Evolutionary conservation across 1,140 invertebrate species (phyloP).

Genomic region (Centruroides vittatus): DNA sequence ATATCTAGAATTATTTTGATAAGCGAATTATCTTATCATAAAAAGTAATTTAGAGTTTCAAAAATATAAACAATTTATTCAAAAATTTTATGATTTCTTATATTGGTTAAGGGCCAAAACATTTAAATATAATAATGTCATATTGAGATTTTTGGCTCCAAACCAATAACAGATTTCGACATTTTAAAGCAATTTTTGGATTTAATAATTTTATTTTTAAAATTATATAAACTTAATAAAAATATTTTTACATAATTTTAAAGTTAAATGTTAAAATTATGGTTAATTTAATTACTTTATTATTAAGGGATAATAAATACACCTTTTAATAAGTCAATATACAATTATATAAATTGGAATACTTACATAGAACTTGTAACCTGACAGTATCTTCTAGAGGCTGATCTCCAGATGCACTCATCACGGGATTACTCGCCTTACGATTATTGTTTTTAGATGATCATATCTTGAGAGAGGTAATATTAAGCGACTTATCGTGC

Average conservation of each 20-base stretch:
- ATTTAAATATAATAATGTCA: not conserved
- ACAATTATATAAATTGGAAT: not conserved
- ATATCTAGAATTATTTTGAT: too few relatives aligned
- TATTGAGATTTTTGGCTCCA: not conserved
- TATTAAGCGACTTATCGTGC: slow-evolving; percentile 8
- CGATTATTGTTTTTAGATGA: slow-evolving; percentile 16
- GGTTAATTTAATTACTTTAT: too few relatives aligned
- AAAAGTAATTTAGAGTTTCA: not conserved
- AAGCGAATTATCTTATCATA: too few relatives aligned
- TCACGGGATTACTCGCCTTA: slow-evolving; percentile 16
- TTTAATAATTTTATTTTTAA: too few relatives aligned
- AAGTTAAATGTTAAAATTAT: too few relatives aligned
- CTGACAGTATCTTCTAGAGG: slow-evolving; percentile 15
- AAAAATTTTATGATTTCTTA: not conserved
- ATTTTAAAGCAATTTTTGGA: too few relatives aligned
- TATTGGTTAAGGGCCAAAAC: not conserved
- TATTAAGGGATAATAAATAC: not conserved
- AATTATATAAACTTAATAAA: too few relatives aligned
- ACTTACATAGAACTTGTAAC: slow-evolving; percentile 19
- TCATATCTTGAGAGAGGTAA: slow-evolving; percentile 16
- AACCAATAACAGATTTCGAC: not conserved
- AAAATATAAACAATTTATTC: not conserved
- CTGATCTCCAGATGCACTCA: slow-evolving; percentile 13
- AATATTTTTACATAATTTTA: too few relatives aligned
- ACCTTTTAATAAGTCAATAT: not conserved